Evolutionary conservation across 2,888 invertebrate genomes (phyloP), one percentile per base, ranked within the genome.

Genomic region (Pristionchus arcanus): DNA sequence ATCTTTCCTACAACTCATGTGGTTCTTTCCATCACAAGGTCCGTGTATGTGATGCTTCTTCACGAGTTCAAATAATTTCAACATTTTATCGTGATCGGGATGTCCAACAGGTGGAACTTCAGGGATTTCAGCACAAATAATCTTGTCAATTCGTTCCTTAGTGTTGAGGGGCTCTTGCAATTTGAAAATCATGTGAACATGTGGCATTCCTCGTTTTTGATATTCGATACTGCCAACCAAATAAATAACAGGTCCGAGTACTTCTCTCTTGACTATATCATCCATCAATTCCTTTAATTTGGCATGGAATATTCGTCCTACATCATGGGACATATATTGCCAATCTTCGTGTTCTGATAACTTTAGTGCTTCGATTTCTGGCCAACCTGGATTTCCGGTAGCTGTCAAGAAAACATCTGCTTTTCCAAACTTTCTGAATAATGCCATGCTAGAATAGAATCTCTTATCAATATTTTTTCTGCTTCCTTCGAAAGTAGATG

Each of bases 31-130:
- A 90, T 95, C 95, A 92, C 95, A 95, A 21, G 95, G 95, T 5
- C 95, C 95, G 92, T 95, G 95, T 53, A 94, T 90, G 91, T 95
- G 96, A 87, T 95, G 93, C 55, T 28, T 55, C 21, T 66, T 90
- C 83, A 96, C 94, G 91, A 95, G 92, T 42, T 42, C 42, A 9
- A 94, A 91, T 91, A 93, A 91, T 34, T 96, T 91, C 9, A 87
- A 92, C 7, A 92, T 92, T 90, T 95, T 90, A 55, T 91, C 68
- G 31, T 91, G 91, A 90, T 95, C 92, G 0, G 95, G 55, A 37
- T 84, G 25, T 34, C 53, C 31, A 19, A 34, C 4, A 84, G 25
- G n/a, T 25, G 55, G 95, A 84, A 96, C 92, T 42, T 42, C 42
- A 5, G 42, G 42, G 42, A 42, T 42, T 93, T 95, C 95, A 28